Evolutionary conservation across 2,113 vertebrate genomes (phyloP).

Genomic region (Solenodon paradoxus): DNA sequence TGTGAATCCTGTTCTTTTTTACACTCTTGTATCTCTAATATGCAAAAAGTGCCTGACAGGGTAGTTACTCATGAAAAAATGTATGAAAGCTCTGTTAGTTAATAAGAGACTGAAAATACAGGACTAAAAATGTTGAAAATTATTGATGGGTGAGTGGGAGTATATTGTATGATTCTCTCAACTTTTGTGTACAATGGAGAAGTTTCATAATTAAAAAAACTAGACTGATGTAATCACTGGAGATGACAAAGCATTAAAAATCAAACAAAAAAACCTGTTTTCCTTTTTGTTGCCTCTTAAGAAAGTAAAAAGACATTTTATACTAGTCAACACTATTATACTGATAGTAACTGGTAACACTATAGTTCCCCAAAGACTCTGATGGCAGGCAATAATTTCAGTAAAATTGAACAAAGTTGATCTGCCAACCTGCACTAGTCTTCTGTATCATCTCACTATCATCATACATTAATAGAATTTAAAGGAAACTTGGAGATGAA

Average conservation of each 20-base stretch:
- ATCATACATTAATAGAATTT: not conserved
- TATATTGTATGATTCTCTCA: not conserved
- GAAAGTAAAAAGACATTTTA: not conserved
- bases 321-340: not conserved
- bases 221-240: not conserved
- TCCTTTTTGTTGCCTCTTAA: not conserved
- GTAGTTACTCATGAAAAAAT: not conserved
- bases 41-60: not conserved
- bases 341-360: not conserved
- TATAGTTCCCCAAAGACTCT: not conserved
- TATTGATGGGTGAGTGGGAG: not conserved
- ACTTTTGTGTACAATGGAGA: not conserved
- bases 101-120: not conserved
- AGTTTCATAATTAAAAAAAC: conserved; percentile 10
- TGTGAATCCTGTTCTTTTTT: no score
- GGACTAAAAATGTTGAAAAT: not conserved
- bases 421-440: not conserved
- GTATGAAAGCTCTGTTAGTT: not conserved
- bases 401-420: not conserved
- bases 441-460: not conserved
- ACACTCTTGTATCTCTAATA: not conserved
- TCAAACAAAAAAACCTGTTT: not conserved
- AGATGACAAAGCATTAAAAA: not conserved
- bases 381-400: not conserved
- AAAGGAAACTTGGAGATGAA: not conserved